phyloP scores from a whole-genome alignment of 2,113 vertebrate species.

The Pachypanchax playfairii region DNA sequence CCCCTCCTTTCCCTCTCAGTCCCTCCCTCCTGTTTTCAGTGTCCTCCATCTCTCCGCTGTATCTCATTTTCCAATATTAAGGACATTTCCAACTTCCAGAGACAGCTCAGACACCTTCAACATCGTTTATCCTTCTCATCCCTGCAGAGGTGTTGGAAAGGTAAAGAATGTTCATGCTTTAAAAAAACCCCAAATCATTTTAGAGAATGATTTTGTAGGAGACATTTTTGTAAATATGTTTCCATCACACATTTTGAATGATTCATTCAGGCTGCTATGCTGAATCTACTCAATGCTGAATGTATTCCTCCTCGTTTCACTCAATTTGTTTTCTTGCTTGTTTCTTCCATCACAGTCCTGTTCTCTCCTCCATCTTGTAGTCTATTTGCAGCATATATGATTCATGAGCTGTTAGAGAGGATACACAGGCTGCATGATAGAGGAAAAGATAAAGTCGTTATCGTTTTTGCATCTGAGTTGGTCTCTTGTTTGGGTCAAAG shows the following conservation, averaged over 20 bases:
- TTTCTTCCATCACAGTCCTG: conserved; percentile 23
- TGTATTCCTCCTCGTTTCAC: conserved; percentile 4
- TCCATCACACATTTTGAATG: conserved; percentile 27
- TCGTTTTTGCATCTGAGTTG: conserved; percentile 16
- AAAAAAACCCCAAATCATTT: conserved; percentile 13
- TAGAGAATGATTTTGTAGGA: conserved; percentile 26
- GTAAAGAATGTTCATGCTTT: conserved; percentile 53
- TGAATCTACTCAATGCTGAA: conserved; percentile 4
- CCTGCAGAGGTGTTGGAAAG: conserved; percentile 39
- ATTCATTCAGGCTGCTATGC: conserved; percentile 18
- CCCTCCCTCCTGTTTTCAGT: conserved; percentile 67
- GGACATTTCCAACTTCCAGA: conserved; percentile 58
- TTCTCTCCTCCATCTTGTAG: conserved; percentile 71
- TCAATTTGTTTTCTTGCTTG: conserved; percentile 28
- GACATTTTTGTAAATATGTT: conserved; percentile 20
- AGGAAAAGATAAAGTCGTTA: conserved; percentile 12
- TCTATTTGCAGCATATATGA: conserved; percentile 63
- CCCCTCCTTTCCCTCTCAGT: conserved; percentile 54
- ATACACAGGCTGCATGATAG: conserved; percentile 14
- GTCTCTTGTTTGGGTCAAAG: conserved; percentile 7
- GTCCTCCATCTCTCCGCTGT: conserved; percentile 73
- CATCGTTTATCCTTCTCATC: conserved; percentile 22
- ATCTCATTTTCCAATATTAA: conserved; percentile 56
- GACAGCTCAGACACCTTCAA: conserved; percentile 15
- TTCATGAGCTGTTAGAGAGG: conserved; percentile 57